Evolutionary conservation across 2,113 vertebrate genomes (phyloP), one percentile per base, ranked within the genome.

Genomic region (Lophius piscatorius): DNA sequence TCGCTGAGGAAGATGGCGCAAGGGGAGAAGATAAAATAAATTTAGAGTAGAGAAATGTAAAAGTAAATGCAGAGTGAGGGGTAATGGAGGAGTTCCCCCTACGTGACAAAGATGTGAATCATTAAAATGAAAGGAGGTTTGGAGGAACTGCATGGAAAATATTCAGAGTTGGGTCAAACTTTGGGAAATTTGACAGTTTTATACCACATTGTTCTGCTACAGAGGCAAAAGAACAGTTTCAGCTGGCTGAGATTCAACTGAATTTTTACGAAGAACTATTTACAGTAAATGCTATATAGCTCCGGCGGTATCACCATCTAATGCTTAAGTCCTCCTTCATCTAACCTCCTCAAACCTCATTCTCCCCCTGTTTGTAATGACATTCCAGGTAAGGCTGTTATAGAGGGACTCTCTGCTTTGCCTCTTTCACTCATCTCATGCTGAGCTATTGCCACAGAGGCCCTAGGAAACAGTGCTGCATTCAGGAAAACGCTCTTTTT

Each of bases 401-500:
- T 35, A 10, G 51, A 47, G 44, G 34, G 42, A 55, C 55, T 75
- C 68, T 35, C 33, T 4, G 33, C 33, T 35, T 6, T 13, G 13
- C 46, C 67, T 70, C 71, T 69, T n/a, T n/a, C n/a, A n/a, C n/a
- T n/a, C 36, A 45, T 76, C 65, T 80, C 26, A 72, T 58, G 68
- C 60, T 65, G 49, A 76, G 40, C 48, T 20, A 9, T 44, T 52
- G 66, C 63, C 76, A 63, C 63, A 63, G n/a, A n/a, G n/a, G n/a
- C n/a, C n/a, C n/a, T n/a, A n/a, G n/a, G n/a, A n/a, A n/a, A n/a
- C n/a, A n/a, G n/a, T n/a, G n/a, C n/a, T n/a, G n/a, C n/a, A n/a
- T n/a, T n/a, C n/a, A n/a, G n/a, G n/a, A n/a, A n/a, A n/a, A n/a
- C n/a, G n/a, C n/a, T n/a, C n/a, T n/a, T n/a, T n/a, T n/a, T n/a